Evolutionary conservation across 2,797 vertebrate genomes (phyloP), one percentile per base, ranked within the genome.

Genomic region (Micrastur ruficollis): DNA sequence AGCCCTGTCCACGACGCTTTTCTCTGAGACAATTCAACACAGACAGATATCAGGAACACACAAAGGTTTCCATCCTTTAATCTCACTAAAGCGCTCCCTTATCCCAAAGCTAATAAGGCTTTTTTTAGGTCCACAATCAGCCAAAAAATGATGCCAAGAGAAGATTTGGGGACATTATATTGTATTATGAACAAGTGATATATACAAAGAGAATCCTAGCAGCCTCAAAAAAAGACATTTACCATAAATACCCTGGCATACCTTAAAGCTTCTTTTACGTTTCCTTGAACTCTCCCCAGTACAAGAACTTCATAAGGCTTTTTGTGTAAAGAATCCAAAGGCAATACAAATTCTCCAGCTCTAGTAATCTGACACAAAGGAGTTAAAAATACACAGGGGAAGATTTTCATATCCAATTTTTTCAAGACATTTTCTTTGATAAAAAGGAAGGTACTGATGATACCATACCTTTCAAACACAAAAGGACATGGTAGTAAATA

Each of bases 241-340:
- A 61, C 31, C 44, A 32, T 22, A 63, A 97, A 86, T 86, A 67
- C 13, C 9, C 29, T 91, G 80, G 85, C 95, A 74, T 97, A 98
- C 98, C 98, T 98, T 94, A 95, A 68, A 31, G 83, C 17, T 87
- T 93, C 89, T 71, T 97, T 76, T 61, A 50, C 21, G 34, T 91
- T 86, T 85, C 89, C 79, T 68, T 85, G 93, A 74, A 98, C 96
- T 97, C 98, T 98, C 53, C 99, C 99, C 89, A 99, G 29, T 44
- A 99, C 93, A 93, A 99, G 97, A 86, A 98, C 98, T 96, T 99
- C 99, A 81, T 99, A 99, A 1, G 99, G 99, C 70, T 99, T 99
- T 98, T 99, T 99, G 97, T 99, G 99, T 58, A 97, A 95, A 9
- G 99, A 99, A 97, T 99, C 99, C 76, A 99, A 98, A 10, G 99